A percentile compares a stretch with the other conserved stretches of the same genome.
These are phyloP conservation scores for Corapipo altera DNA, from an alignment of 2,113 vertebrate genomes.

Conservation along the genomic window DNA sequence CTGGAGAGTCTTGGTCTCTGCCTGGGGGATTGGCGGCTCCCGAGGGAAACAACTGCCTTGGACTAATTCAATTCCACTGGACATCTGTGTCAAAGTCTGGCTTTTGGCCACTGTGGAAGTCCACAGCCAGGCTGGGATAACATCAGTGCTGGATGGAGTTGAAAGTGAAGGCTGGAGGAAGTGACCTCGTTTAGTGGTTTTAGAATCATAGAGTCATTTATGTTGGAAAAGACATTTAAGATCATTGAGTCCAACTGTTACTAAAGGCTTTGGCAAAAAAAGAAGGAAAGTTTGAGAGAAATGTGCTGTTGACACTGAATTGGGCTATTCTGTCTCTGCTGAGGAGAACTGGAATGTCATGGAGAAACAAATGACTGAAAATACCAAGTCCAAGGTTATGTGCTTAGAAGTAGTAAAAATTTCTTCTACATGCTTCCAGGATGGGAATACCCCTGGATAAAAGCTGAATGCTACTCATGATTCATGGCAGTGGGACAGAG, in stretches of 20 bases:
- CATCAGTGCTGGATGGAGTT: neutral
- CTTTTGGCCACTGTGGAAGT: neutral
- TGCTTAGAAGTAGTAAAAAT: neutral
- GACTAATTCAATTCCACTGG: neutral
- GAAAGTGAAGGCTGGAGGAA: constrained; percentile 15
- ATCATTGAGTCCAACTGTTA: neutral
- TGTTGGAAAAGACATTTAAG: neutral
- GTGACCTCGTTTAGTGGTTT: neutral
- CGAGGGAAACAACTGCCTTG: neutral
- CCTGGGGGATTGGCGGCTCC: neutral
- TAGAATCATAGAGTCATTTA: neutral
- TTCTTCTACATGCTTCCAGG: neutral
- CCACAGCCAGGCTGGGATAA: neutral
- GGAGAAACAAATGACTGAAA: neutral
- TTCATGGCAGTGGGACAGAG: neutral
- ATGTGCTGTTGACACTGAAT: neutral
- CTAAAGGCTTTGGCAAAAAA: neutral
- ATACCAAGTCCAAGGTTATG: neutral
- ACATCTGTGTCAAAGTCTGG: neutral
- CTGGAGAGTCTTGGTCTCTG: neutral
- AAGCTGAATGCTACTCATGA: neutral
- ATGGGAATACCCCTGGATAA: neutral
- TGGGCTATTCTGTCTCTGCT: neutral
- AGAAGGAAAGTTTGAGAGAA: neutral
- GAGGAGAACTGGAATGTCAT: neutral